A percentile compares a stretch with the other conserved stretches of the same genome.
These are phyloP conservation scores for Tridacna crocea DNA, from an alignment of 2,888 invertebrate species.

Conservation along the genomic window DNA sequence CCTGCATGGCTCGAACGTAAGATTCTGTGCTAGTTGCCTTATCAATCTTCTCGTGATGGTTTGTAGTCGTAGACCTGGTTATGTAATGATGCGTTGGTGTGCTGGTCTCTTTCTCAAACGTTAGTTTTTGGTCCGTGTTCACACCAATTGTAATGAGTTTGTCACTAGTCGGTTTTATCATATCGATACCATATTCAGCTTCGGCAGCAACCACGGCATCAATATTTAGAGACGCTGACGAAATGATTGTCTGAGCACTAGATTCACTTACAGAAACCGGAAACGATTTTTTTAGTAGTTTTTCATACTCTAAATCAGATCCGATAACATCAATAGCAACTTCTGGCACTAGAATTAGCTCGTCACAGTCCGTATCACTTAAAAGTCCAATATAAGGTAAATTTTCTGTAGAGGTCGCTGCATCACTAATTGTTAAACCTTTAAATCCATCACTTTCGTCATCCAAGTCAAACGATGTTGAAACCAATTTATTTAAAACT, in stretches of 20 bases:
- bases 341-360: slow-evolving; percentile 76
- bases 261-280: slow-evolving; percentile 66
- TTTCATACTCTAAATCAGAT: slow-evolving; percentile 68
- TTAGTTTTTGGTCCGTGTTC: slow-evolving; percentile 73
- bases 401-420: slow-evolving; percentile 79
- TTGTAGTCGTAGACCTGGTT: slow-evolving; percentile 76
- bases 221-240: slow-evolving; percentile 47
- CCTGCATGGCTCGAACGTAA: slow-evolving; percentile 59
- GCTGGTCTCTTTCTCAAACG: slow-evolving; percentile 78
- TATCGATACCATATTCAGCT: slow-evolving; percentile 33
- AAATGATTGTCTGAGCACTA: slow-evolving; percentile 71
- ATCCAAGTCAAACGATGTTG: slow-evolving; percentile 73
- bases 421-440: slow-evolving; percentile 66
- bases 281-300: slow-evolving; percentile 73
- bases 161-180: slow-evolving; percentile 42
- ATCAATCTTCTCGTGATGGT: slow-evolving; percentile 73
- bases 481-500: slow-evolving; percentile 70
- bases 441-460: slow-evolving; percentile 56
- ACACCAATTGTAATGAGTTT: slow-evolving; percentile 71
- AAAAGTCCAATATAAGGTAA: slow-evolving; percentile 79
- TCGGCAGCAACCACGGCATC: slow-evolving; percentile 39
- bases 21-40: slow-evolving; percentile 75
- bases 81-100: slow-evolving; percentile 73
- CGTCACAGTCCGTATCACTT: slow-evolving; percentile 79
- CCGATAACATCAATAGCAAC: slow-evolving; percentile 56